These are phyloP conservation scores for Craniophora ligustri DNA, from an alignment of 2,888 invertebrate species.

Conservation along the genomic window DNA sequence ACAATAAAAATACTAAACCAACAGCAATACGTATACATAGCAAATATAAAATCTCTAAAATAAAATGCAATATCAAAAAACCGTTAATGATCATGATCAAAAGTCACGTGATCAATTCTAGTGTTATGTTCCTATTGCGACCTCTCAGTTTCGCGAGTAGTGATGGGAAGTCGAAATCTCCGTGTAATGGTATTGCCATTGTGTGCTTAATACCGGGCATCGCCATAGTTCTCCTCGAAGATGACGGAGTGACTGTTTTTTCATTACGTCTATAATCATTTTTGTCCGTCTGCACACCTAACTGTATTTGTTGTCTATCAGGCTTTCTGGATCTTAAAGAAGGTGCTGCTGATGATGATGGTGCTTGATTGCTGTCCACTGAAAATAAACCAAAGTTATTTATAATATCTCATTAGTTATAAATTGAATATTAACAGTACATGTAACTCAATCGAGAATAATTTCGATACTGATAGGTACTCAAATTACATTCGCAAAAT, in stretches of 20 bases:
- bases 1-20: background rate
- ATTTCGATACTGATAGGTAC: too few relatives aligned
- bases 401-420: too few relatives aligned
- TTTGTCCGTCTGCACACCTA: too few relatives aligned
- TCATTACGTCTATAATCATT: constrained; percentile 4
- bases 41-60: constrained; percentile 10
- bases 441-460: too few relatives aligned
- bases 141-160: constrained; percentile 61
- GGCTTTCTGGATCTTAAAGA: too few relatives aligned
- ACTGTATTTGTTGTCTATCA: background rate
- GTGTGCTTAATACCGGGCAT: constrained; percentile 34
- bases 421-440: too few relatives aligned
- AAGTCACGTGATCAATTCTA: constrained; percentile 61
- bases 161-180: constrained; percentile 44
- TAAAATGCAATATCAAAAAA: constrained; percentile 1
- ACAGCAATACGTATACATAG: background rate
- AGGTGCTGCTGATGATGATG: background rate
- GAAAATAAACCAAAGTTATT: too few relatives aligned
- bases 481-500: too few relatives aligned
- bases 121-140: constrained; percentile 62
- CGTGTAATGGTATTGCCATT: constrained; percentile 48
- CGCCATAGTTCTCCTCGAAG: background rate
- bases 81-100: background rate
- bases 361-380: background rate
- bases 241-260: background rate